Evolutionary conservation across 2,888 invertebrate genomes (phyloP).

Genomic region (Parnassius mnemosyne): DNA sequence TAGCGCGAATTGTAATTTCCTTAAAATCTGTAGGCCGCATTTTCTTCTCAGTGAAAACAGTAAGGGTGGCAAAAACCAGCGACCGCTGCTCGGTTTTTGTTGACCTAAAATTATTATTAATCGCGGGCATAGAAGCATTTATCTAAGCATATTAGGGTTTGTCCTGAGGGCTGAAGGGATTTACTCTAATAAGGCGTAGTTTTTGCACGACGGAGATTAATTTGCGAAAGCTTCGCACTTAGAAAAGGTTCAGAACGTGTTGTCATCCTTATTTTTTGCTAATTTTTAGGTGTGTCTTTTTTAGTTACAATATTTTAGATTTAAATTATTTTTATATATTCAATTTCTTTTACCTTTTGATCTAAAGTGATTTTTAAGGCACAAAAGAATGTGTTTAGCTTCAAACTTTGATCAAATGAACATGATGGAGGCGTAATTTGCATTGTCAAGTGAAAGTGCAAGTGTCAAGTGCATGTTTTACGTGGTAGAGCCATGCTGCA

Average conservation of each 20-base stretch:
- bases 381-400: no score
- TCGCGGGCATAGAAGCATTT: conserved; percentile 68
- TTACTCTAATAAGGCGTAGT: conserved; percentile 69
- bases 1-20: conserved; percentile 44
- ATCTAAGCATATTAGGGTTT: conserved; percentile 61
- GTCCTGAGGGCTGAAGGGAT: conserved; percentile 49
- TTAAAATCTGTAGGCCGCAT: conserved; percentile 46
- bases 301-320: not conserved
- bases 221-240: conserved; percentile 48
- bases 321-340: not conserved
- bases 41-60: conserved; percentile 38
- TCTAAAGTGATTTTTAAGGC: not conserved
- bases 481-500: no score
- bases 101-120: conserved; percentile 72
- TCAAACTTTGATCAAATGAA: no score
- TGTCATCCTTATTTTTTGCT: conserved; percentile 8
- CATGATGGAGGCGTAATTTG: no score
- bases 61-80: conserved; percentile 44
- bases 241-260: conserved; percentile 35
- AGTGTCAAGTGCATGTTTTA: no score
- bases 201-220: conserved; percentile 61
- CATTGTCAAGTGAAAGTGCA: no score
- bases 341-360: not conserved
- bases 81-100: conserved; percentile 55
- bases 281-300: not conserved